phyloP scores from a whole-genome alignment of 1,140 invertebrate genomes.

The Lepidurus apus region DNA sequence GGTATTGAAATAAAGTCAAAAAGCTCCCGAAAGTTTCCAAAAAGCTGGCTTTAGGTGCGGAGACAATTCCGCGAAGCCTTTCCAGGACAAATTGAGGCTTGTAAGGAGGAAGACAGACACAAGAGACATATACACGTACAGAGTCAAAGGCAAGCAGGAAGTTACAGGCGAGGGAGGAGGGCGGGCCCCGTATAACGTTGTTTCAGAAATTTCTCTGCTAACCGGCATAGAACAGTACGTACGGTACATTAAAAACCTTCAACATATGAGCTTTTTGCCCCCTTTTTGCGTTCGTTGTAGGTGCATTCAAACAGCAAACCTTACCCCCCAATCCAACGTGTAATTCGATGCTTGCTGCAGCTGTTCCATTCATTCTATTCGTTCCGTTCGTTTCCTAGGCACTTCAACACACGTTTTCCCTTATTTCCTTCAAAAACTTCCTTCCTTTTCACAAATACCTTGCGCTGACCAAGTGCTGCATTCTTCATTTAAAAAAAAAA shows the following conservation, averaged over 20 bases:
- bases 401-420: too few species aligned
- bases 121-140: not conserved
- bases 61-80: not conserved
- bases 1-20: not conserved
- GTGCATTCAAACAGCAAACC: not conserved
- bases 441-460: not conserved
- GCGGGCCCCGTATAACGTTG: not conserved
- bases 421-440: not conserved
- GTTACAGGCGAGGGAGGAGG: not conserved
- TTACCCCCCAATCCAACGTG: slow-evolving; percentile 2
- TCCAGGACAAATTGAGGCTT: not conserved
- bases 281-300: not conserved
- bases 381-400: not conserved
- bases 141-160: not conserved
- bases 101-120: too few species aligned
- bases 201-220: not conserved
- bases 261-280: not conserved
- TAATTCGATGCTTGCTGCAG: not conserved
- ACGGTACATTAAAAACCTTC: not conserved
- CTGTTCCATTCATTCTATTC: slow-evolving; percentile 2
- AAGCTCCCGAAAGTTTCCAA: not conserved
- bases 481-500: too few species aligned
- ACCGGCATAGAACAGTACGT: not conserved
- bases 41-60: not conserved
- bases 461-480: not conserved